Base-by-base conservation (phyloP, 1,140 invertebrate species). In the Halictus rubicundus region DNA sequence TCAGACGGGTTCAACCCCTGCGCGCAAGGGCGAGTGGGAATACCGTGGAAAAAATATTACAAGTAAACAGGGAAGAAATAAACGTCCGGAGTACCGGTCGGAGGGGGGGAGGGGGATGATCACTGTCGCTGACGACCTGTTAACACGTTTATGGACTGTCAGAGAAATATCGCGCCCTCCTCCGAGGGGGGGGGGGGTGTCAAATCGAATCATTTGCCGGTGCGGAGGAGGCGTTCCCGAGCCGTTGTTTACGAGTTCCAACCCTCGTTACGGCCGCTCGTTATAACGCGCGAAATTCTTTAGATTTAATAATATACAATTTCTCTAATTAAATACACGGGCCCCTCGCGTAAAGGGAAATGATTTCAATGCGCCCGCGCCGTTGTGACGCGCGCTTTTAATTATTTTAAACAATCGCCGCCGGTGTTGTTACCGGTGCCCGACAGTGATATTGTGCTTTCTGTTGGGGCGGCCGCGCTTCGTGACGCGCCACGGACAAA, bases 101-200 rank as follows among this genome's bases (percentile, higher is more conserved):
- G 0, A 1, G 16, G 7, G 9, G 8, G 8, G 16, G 1, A 25
- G 6, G 16, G 7, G 32, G 23, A 42, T 25, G 46, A 42, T 57
- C n/a, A 27, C 46, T n/a, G 52, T 70, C 65, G 27, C 21, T 63
- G 59, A 52, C 42, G 57, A 71, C 59, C 27, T 52, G 68, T 78
- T 78, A 78, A 71, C 42, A 9, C 39, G 57, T 71, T 70, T 78
- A 78, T 63, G 57, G 68, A 71, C 68, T 78, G 57, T 46, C 68
- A 42, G 59, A 21, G 42, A 78, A 46, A 61, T 37, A 77, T 70
- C 42, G 57, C 23, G 23, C 27, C n/a, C 7, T 70, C 8, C 12
- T 70, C 8, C 12, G 59, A 37, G 23, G 19, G 59, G 7, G n/a
- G n/a, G n/a, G n/a, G n/a, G n/a, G n/a, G n/a, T n/a, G n/a, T 21